phyloP scores from a whole-genome alignment of 1,140 invertebrate species.

The Plutomurus gul region DNA sequence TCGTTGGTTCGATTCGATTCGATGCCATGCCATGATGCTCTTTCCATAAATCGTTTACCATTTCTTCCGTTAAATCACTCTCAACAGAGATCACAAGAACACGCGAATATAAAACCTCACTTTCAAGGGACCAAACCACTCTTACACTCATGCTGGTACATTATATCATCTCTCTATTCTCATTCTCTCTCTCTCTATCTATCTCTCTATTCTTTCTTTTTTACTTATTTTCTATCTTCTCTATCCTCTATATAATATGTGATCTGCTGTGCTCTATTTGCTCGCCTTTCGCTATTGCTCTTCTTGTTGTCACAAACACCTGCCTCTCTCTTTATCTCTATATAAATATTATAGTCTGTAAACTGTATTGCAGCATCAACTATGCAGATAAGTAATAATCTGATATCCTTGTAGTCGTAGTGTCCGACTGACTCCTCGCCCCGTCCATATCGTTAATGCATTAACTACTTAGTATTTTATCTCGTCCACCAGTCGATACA shows the following conservation, averaged over 20 bases:
- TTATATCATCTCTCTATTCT: not conserved
- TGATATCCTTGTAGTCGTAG: no score
- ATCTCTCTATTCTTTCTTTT: conserved; percentile 1
- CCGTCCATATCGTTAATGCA: no score
- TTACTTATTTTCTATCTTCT: conserved; percentile 23
- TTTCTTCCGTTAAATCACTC: conserved; percentile 25
- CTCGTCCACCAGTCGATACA: no score
- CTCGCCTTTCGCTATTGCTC: not conserved
- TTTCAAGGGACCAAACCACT: conserved; percentile 44
- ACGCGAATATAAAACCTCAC: conserved; percentile 28
- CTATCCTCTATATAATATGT: not conserved
- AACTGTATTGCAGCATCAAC: no score
- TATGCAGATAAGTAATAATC: no score
- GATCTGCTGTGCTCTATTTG: not conserved
- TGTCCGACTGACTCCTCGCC: no score
- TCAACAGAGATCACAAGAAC: conserved; percentile 20
- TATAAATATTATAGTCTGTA: no score
- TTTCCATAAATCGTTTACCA: conserved; percentile 10
- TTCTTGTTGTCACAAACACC: not conserved
- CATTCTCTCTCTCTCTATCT: not conserved
- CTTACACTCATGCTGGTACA: conserved; percentile 35
- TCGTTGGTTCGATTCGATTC: not conserved
- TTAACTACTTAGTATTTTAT: no score
- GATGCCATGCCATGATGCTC: conserved; percentile 27
- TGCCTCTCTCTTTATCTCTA: not conserved